phyloP scores from a whole-genome alignment of 2,113 vertebrate genomes.

The Calidris pygmaea region DNA sequence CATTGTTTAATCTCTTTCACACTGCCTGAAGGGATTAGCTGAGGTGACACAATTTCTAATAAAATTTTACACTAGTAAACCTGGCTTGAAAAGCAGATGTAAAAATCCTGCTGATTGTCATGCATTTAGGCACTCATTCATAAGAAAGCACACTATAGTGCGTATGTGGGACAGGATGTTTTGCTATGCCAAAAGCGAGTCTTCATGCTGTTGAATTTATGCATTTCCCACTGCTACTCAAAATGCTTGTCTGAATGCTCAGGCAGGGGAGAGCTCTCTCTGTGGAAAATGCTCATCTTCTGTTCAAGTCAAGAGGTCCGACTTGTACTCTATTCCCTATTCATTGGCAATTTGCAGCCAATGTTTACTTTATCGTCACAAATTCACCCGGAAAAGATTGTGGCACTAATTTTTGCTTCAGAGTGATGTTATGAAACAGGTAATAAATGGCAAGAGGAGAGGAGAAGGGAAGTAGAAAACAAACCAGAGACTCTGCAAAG shows the following conservation, averaged over 20 bases:
- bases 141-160: conserved; percentile 45
- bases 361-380: conserved; percentile 42
- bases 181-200: conserved; percentile 41
- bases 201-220: conserved; percentile 68
- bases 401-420: conserved; percentile 59
- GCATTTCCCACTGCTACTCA: conserved; percentile 69
- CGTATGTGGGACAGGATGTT: conserved; percentile 9
- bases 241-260: conserved; percentile 62
- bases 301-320: conserved; percentile 64
- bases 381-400: conserved; percentile 42
- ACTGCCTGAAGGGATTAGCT: conserved; percentile 2
- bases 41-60: conserved; percentile 47
- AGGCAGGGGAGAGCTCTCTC: conserved; percentile 24
- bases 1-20: conserved; percentile 20
- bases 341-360: conserved; percentile 67
- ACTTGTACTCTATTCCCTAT: conserved; percentile 8
- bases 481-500: conserved; percentile 62
- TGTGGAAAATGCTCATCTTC: conserved; percentile 41
- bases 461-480: conserved; percentile 54
- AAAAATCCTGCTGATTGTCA: conserved; percentile 32
- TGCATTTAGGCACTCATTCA: conserved; percentile 57
- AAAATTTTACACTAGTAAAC: conserved; percentile 46
- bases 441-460: conserved; percentile 30
- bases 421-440: background rate
- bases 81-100: conserved; percentile 26